A percentile compares a stretch with the other conserved stretches of the same genome.
These are phyloP conservation scores for Morpho helenor DNA, from an alignment of 2,888 invertebrate species.

Conservation along the genomic window DNA sequence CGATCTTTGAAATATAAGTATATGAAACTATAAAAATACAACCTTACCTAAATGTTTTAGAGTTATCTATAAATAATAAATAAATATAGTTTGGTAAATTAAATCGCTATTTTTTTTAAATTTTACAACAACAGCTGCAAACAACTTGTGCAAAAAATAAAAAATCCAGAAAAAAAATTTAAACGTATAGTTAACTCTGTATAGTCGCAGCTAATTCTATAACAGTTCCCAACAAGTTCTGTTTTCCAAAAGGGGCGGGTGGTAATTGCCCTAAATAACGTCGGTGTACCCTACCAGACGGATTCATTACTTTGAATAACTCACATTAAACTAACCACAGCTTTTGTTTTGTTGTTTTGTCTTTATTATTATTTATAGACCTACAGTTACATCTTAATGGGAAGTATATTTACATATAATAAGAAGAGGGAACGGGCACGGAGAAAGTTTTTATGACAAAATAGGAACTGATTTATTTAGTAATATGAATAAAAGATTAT, in stretches of 20 bases:
- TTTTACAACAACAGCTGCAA: too few species aligned
- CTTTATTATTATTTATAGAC: slow-evolving; percentile 2
- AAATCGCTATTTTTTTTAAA: too few species aligned
- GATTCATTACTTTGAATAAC: slow-evolving; percentile 40
- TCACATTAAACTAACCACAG: slow-evolving; percentile 34
- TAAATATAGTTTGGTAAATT: too few species aligned
- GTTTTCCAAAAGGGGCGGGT: slow-evolving; percentile 45
- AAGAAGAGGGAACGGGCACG: background rate
- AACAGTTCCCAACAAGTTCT: slow-evolving; percentile 32
- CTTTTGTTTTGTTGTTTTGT: slow-evolving; percentile 17
- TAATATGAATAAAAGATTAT: too few species aligned
- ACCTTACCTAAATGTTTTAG: background rate
- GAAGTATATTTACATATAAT: too few species aligned
- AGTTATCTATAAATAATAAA: too few species aligned
- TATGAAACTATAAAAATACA: too few species aligned
- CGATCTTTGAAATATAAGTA: too few species aligned
- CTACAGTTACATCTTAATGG: background rate
- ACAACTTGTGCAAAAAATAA: too few species aligned
- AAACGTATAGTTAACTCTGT: slow-evolving; percentile 24
- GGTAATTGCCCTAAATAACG: slow-evolving; percentile 63
- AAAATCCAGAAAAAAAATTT: too few species aligned
- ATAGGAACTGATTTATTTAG: too few species aligned
- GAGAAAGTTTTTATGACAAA: background rate
- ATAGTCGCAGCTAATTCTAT: slow-evolving; percentile 47
- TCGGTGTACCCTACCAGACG: slow-evolving; percentile 34